These are phyloP conservation scores for Gouania willdenowi DNA, from an alignment of 2,797 vertebrate species.

Conservation along the genomic window DNA sequence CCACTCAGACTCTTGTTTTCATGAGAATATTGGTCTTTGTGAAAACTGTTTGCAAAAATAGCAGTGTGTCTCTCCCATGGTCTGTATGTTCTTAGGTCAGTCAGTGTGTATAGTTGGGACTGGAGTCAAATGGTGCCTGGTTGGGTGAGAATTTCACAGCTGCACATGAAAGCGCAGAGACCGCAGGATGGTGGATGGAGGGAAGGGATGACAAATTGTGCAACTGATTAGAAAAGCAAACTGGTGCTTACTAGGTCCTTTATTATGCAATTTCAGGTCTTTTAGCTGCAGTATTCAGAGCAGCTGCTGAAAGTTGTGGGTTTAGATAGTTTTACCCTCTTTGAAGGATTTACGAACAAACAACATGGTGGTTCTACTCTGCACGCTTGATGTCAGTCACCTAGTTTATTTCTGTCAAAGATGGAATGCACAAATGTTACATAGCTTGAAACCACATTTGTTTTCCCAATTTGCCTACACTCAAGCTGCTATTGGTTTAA, in stretches of 20 bases:
- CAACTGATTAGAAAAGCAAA: slow-evolving; percentile 10
- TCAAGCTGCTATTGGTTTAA: no score
- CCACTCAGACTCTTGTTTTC: slow-evolving; percentile 14
- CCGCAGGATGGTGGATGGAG: slow-evolving; percentile 29
- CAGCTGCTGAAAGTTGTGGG: background rate
- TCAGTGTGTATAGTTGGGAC: slow-evolving; percentile 31
- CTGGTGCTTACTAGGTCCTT: slow-evolving; percentile 26
- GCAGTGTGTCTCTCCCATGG: slow-evolving; percentile 31
- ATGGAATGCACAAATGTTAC: slow-evolving; percentile 55
- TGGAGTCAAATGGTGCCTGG: slow-evolving; percentile 47
- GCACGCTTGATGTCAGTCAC: slow-evolving; percentile 45
- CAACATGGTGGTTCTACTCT: slow-evolving; percentile 34
- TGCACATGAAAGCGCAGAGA: slow-evolving; percentile 66
- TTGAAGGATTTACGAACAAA: slow-evolving; percentile 6
- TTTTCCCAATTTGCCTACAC: no score
- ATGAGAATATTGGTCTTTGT: slow-evolving; percentile 32
- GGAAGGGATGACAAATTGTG: slow-evolving; percentile 6
- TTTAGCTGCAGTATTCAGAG: background rate
- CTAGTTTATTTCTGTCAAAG: slow-evolving; percentile 47
- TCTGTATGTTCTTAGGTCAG: slow-evolving; percentile 53
- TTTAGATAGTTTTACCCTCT: background rate
- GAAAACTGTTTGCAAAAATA: slow-evolving; percentile 41
- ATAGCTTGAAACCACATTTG: no score
- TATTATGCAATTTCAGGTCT: background rate
- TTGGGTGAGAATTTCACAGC: slow-evolving; percentile 73